A percentile compares a stretch with the other conserved stretches of the same genome.
Evolutionary conservation across 2,888 invertebrate genomes (phyloP).

Genomic region (Lordiphosa fenestrarum): DNA sequence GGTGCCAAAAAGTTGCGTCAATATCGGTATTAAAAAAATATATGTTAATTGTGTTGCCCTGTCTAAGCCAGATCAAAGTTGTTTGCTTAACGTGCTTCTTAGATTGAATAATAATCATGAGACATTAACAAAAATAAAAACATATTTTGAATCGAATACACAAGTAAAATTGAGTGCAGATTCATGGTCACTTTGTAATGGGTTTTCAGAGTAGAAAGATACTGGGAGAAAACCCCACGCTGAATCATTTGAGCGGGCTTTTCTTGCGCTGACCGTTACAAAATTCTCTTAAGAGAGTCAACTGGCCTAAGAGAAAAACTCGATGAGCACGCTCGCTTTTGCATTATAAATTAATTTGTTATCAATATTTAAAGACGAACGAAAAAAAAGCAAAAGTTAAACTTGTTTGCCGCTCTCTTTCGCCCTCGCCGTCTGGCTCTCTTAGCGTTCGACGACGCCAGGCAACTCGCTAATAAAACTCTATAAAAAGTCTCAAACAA

Average conservation of each 20-base stretch:
- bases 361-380: slow-evolving; percentile 41
- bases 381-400: slow-evolving; percentile 20
- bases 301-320: slow-evolving; percentile 6
- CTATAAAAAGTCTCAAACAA: slow-evolving; percentile 76
- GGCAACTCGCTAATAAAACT: slow-evolving; percentile 35
- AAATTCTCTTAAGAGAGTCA: slow-evolving; percentile 5
- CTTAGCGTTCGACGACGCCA: not conserved
- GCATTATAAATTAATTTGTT: slow-evolving; percentile 70
- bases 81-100: slow-evolving; percentile 45
- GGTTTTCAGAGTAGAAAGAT: no score
- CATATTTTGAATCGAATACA: slow-evolving; percentile 1
- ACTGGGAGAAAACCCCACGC: slow-evolving; percentile 8
- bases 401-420: slow-evolving; percentile 30
- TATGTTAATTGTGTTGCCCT: slow-evolving; percentile 45
- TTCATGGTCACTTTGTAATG: slow-evolving; percentile 1
- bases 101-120: slow-evolving; percentile 59
- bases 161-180: not conserved
- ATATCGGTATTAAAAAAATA: slow-evolving; percentile 37
- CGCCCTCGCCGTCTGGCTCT: slow-evolving; percentile 12
- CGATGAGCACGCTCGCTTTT: slow-evolving; percentile 29
- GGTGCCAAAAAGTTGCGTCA: slow-evolving; percentile 51
- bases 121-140: slow-evolving; percentile 16
- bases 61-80: slow-evolving; percentile 21
- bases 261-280: slow-evolving; percentile 13
- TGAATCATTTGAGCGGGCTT: slow-evolving; percentile 32